Base-by-base conservation (phyloP, 1,140 invertebrate species). In the Penaeus japonicus region DNA sequence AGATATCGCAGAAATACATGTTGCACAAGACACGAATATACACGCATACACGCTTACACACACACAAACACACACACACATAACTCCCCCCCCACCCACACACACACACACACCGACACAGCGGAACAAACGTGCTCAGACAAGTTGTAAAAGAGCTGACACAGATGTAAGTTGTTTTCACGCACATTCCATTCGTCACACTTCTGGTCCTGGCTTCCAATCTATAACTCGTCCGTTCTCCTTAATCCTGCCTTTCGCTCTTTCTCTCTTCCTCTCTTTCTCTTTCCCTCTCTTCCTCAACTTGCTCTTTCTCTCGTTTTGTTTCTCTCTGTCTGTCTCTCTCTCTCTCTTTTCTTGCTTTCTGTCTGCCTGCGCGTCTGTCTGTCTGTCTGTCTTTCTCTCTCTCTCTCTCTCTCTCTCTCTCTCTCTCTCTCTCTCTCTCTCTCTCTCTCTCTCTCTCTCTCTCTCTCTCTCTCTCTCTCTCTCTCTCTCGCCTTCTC, bases 381-480 rank as follows among this genome's bases (percentile, higher is more conserved):
- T 39, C 39, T 39, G 39, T 39, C 39, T 39, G 39, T 39, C 39
- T 39, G 39, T 39, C 39, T 75, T 20, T 35, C 65, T 73, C 65
- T 73, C 7, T 10, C 65, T 22, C 65, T 22, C 15, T 4, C 12
- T 27, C 24, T 75, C 24, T 75, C 4, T 35, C 39, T 35, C 39
- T 35, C 62, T 65, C 5, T 65, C 57, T 77, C 73, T 77, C 73
- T 77, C 73, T 77, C 73, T 77, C 73, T 77, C 73, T 77, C 73
- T 77, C 30, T 77, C 24, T 77, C 73, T 77, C 75, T 78, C 75
- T 78, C 75, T 78, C 75, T 78, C 75, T 78, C 12, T 30, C 73
- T 32, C 22, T 77, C 24, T 77, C 24, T 30, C 73, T 32, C 24
- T 77, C 4, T 15, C 30, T 20, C n/a, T 32, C 35, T 57, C n/a